Conservation (phyloP, 2,888 invertebrate species). For the Incurvaria masculella region DNA sequence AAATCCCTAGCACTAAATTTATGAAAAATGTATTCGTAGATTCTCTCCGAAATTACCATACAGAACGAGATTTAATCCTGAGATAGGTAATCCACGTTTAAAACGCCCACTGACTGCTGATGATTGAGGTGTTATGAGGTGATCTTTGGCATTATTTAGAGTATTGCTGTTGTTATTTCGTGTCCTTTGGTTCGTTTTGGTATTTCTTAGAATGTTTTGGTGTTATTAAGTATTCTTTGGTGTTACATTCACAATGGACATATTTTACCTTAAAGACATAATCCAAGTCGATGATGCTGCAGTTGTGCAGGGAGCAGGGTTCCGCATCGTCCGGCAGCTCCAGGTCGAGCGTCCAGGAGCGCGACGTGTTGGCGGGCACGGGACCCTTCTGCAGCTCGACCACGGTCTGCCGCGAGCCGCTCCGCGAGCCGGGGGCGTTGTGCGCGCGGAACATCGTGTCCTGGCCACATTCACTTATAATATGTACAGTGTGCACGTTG, state of each 20-base stretch:
- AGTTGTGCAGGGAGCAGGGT: conserved; percentile 64
- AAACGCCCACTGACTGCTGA: too few species aligned
- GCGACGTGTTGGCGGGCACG: conserved; percentile 53
- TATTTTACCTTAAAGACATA: conserved; percentile 53
- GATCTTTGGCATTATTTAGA: too few species aligned
- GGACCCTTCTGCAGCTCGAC: conserved; percentile 48
- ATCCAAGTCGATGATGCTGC: conserved; percentile 65
- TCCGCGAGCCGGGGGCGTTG: conserved; percentile 21
- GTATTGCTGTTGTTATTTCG: too few species aligned
- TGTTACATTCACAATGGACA: neutral
- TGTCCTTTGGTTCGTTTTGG: too few species aligned
- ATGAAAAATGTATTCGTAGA: neutral
- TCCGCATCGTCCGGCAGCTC: conserved; percentile 62
- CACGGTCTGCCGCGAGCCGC: conserved; percentile 22
- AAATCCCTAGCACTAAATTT: neutral
- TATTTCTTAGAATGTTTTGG: too few species aligned
- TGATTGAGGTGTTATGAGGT: too few species aligned
- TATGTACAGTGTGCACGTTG: too few species aligned
- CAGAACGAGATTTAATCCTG: neutral
- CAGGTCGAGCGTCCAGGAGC: conserved; percentile 62
- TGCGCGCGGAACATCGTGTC: conserved; percentile 23
- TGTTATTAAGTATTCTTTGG: too few species aligned
- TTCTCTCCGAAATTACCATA: neutral
- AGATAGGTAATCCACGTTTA: neutral
- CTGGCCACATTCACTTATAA: neutral